Evolutionary conservation across 2,888 invertebrate genomes (phyloP).

Genomic region (Julus scanicus): DNA sequence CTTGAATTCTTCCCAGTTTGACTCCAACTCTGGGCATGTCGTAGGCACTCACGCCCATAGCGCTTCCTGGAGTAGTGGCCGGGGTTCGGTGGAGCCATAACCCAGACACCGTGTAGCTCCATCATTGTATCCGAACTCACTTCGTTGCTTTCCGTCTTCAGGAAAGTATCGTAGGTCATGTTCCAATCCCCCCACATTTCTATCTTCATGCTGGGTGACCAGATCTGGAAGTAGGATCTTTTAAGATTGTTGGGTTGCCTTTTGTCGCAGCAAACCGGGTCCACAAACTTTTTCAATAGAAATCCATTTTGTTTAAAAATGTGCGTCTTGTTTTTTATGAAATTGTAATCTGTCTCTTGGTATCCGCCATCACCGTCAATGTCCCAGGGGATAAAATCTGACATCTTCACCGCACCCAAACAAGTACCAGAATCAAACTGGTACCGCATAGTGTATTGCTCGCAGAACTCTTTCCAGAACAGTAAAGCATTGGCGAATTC

Average conservation of each 20-base stretch:
- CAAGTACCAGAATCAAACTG: constrained; percentile 63
- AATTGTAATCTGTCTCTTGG: constrained; percentile 60
- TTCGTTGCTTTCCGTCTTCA: not conserved
- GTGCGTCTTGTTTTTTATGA: constrained; percentile 58
- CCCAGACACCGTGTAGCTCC: constrained; percentile 62
- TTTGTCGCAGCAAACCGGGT: constrained; percentile 54
- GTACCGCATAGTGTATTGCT: constrained; percentile 61
- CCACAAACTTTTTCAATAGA: constrained; percentile 41
- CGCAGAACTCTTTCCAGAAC: constrained; percentile 61
- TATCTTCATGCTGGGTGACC: constrained; percentile 60
- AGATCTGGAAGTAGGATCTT: constrained; percentile 61
- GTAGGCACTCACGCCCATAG: constrained; percentile 63
- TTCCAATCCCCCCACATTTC: constrained; percentile 62
- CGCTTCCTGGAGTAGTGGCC: constrained; percentile 63
- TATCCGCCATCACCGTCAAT: constrained; percentile 63
- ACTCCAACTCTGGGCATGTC: constrained; percentile 64
- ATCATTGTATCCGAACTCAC: constrained; percentile 59
- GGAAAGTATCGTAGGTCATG: not conserved
- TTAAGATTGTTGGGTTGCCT: constrained; percentile 57
- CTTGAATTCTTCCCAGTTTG: constrained; percentile 62
- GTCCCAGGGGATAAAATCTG: constrained; percentile 64
- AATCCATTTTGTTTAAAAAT: constrained; percentile 59
- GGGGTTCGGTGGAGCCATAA: constrained; percentile 63
- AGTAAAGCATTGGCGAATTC: constrained; percentile 61
- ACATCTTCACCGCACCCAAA: constrained; percentile 64